phyloP scores from a whole-genome alignment of 2,797 vertebrate genomes.

The Enteromius thamalakanensis region DNA sequence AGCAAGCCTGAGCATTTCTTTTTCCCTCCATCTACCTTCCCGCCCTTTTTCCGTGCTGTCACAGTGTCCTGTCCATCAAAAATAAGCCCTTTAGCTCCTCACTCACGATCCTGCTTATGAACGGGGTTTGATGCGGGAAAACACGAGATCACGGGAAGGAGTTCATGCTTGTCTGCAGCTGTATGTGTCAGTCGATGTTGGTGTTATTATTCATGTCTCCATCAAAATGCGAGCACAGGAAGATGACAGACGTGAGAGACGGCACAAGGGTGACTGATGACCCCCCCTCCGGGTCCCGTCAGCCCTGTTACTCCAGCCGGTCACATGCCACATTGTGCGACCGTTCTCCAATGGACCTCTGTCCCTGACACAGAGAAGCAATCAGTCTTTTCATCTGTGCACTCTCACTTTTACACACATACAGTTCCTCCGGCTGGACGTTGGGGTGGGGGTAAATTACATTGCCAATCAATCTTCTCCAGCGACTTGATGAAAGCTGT shows the following conservation, averaged over 20 bases:
- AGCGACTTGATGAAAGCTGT: conserved; percentile 75
- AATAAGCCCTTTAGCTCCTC: conserved; percentile 23
- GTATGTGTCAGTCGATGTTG: conserved; percentile 7
- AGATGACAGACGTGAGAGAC: conserved; percentile 56
- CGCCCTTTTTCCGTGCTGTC: conserved; percentile 1
- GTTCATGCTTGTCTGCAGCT: neutral
- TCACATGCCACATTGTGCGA: conserved; percentile 65
- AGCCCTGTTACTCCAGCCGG: conserved; percentile 63
- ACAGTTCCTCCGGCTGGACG: conserved; percentile 64
- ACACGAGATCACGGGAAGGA: conserved; percentile 1
- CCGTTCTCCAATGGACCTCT: conserved; percentile 63
- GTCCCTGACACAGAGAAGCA: conserved; percentile 63
- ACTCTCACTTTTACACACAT: conserved; percentile 61
- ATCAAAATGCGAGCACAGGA: conserved; percentile 26
- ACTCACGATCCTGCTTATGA: neutral
- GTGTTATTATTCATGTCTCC: conserved; percentile 16
- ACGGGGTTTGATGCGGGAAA: neutral
- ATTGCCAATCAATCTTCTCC: conserved; percentile 82
- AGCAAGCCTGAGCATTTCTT: conserved; percentile 57
- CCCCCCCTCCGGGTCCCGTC: conserved; percentile 62
- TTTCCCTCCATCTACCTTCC: conserved; percentile 46
- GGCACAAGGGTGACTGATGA: conserved; percentile 75
- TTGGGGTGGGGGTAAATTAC: conserved; percentile 73
- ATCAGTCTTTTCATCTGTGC: conserved; percentile 71
- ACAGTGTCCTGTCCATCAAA: conserved; percentile 24